Percentiles rank a stretch among this genome's conserved stretches.
Evolutionary conservation across 2,797 vertebrate species (phyloP).

Genomic region (Moxostoma hubbsi): DNA sequence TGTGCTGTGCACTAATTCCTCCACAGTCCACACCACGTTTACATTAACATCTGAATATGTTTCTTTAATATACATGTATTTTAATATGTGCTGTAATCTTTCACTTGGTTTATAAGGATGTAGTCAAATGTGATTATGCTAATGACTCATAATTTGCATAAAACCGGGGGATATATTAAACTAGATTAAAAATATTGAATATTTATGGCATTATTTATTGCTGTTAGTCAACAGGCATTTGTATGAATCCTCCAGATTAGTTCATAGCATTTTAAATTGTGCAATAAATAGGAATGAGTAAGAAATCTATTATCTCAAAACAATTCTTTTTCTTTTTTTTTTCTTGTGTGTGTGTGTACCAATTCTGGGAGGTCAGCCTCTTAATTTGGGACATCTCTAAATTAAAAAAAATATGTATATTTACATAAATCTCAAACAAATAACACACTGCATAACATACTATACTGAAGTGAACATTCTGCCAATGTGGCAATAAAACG

Average conservation of each 20-base stretch:
- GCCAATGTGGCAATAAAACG: not conserved
- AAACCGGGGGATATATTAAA: slow-evolving; percentile 84
- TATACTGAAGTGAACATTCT: not conserved
- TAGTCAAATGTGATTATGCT: slow-evolving; percentile 87
- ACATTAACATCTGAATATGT: slow-evolving; percentile 82
- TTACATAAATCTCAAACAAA: slow-evolving; percentile 24
- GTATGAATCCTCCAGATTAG: slow-evolving; percentile 75
- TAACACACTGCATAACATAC: not conserved
- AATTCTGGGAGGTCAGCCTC: not conserved
- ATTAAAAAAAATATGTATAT: not conserved
- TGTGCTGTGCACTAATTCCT: slow-evolving; percentile 67
- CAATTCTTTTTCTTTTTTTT: not conserved
- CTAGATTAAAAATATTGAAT: slow-evolving; percentile 84
- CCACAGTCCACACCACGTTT: slow-evolving; percentile 68
- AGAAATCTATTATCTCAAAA: slow-evolving; percentile 21
- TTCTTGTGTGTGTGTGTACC: not conserved
- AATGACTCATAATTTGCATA: slow-evolving; percentile 83
- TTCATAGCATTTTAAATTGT: slow-evolving; percentile 70
- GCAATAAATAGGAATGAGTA: slow-evolving; percentile 44
- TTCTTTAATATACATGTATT: slow-evolving; percentile 77
- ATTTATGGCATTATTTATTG: slow-evolving; percentile 82
- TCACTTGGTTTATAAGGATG: slow-evolving; percentile 80
- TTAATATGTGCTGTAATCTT: slow-evolving; percentile 81
- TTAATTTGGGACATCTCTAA: slow-evolving; percentile 7
- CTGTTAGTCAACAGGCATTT: slow-evolving; percentile 83